Evolutionary conservation across 2,888 invertebrate genomes (phyloP).

Genomic region (Chrysomela aeneicollis): DNA sequence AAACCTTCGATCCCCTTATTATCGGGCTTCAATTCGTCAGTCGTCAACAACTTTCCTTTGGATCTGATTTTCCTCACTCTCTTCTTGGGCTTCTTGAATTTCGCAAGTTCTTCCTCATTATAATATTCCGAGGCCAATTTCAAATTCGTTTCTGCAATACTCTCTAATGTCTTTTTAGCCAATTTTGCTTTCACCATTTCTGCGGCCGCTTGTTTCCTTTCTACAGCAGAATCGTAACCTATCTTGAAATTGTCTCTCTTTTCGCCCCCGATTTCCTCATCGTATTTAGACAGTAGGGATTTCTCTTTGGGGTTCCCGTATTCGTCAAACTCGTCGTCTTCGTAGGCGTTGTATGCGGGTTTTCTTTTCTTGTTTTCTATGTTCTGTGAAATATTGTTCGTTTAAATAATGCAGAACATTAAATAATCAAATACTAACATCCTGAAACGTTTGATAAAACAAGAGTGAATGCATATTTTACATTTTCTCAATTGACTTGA

Average conservation of each 20-base stretch:
- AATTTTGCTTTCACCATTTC: slow-evolving; percentile 68
- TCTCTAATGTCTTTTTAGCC: slow-evolving; percentile 75
- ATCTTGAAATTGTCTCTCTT: slow-evolving; percentile 78
- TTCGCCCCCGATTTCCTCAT: slow-evolving; percentile 87
- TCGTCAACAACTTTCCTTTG: slow-evolving; percentile 69
- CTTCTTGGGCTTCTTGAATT: slow-evolving; percentile 89
- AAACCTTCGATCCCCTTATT: slow-evolving; percentile 51
- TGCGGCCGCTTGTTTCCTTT: slow-evolving; percentile 64
- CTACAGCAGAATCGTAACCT: slow-evolving; percentile 70
- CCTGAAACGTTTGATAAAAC: too few species aligned
- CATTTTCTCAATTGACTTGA: too few species aligned
- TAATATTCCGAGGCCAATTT: slow-evolving; percentile 88
- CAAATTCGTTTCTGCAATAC: slow-evolving; percentile 72
- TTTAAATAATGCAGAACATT: too few species aligned
- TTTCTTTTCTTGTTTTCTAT: slow-evolving; percentile 85
- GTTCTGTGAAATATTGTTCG: slow-evolving; percentile 65
- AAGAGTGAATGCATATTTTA: too few species aligned
- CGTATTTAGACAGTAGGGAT: slow-evolving; percentile 88
- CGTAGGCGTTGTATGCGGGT: slow-evolving; percentile 85
- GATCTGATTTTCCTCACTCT: slow-evolving; percentile 76
- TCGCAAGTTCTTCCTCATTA: slow-evolving; percentile 83
- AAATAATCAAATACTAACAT: too few species aligned
- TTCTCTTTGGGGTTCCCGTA: slow-evolving; percentile 71
- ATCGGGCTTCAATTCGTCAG: slow-evolving; percentile 70
- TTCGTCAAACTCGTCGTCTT: slow-evolving; percentile 79